Evolutionary conservation across 1,140 invertebrate genomes (phyloP), one percentile per base, ranked within the genome.

Genomic region (Zophobas atratus): DNA sequence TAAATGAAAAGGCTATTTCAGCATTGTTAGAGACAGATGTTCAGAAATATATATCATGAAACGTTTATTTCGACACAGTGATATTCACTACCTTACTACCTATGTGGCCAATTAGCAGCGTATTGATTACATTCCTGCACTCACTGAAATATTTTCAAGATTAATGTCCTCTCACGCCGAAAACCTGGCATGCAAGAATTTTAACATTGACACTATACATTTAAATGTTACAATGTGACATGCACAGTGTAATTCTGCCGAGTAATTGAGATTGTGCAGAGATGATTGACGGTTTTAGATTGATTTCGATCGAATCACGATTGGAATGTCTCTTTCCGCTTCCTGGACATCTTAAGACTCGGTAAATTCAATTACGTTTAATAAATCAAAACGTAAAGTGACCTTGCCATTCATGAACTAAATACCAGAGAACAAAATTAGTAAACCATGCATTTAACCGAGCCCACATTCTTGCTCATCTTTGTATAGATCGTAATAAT

Each of bases 341-440:
- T 67, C 60, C 60, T 67, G 38, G 6, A 32, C 35, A 6, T 6
- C 35, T 67, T 41, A 41, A 43, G 39, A n/a, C 33, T 8, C n/a
- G 36, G 20, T 20, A 20, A 20, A 43, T 67, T 67, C 38, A 67
- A 67, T 43, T 67, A 43, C 39, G 20, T 33, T 34, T 41, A 8
- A 56, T 56, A 63, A 63, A 63, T 63, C 57, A 63, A 63, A 63
- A 63, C 39, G 56, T 32, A 39, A 67, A 43, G 38, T 67, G 60
- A 67, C 60, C 60, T 67, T 67, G 60, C 60, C 60, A 67, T 67
- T 67, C 60, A 67, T 67, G 60, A 67, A 67, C 60, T 67, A 67
- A 67, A 67, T 67, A 67, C 60, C 60, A 67, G 1, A 41, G 60
- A 67, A 67, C 60, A 67, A 67, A 67, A 67, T 67, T 67, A 67